phyloP scores from a whole-genome alignment of 2,888 invertebrate species.

The Patella ulyssiponensis region DNA sequence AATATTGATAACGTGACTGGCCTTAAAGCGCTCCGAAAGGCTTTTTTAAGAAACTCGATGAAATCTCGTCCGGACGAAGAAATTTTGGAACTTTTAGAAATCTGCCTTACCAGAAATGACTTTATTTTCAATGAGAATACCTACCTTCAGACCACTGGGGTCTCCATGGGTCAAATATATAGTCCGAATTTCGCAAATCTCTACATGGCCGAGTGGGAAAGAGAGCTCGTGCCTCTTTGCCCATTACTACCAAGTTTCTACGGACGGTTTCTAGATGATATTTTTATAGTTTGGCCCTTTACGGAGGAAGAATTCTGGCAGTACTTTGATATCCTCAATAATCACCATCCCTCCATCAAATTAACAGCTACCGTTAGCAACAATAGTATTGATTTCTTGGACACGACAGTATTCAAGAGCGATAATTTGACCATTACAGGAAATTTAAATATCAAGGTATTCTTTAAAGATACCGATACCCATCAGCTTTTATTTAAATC shows the following conservation, averaged over 20 bases:
- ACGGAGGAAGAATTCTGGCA: neutral
- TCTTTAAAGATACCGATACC: neutral
- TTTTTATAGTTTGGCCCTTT: neutral
- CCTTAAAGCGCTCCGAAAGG: neutral
- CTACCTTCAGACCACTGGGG: neutral
- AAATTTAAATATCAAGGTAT: neutral
- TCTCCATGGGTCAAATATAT: neutral
- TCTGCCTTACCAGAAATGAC: conserved; percentile 1
- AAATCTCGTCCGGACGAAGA: neutral
- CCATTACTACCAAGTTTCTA: neutral
- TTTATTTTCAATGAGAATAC: conserved; percentile 4
- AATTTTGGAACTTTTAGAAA: neutral
- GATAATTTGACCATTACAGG: neutral
- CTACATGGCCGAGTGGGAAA: conserved; percentile 4
- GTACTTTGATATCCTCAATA: neutral
- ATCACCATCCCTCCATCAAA: neutral
- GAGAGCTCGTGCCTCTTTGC: neutral
- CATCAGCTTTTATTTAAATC: neutral
- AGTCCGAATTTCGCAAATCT: neutral
- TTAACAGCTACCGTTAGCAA: neutral
- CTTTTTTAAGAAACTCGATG: neutral
- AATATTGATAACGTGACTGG: too few relatives aligned
- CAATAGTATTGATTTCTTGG: neutral
- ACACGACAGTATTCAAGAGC: conserved; percentile 1
- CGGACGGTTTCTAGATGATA: conserved; percentile 6